These are phyloP conservation scores for Euthynnus affinis DNA, from an alignment of 2,797 vertebrate species.

Conservation along the genomic window DNA sequence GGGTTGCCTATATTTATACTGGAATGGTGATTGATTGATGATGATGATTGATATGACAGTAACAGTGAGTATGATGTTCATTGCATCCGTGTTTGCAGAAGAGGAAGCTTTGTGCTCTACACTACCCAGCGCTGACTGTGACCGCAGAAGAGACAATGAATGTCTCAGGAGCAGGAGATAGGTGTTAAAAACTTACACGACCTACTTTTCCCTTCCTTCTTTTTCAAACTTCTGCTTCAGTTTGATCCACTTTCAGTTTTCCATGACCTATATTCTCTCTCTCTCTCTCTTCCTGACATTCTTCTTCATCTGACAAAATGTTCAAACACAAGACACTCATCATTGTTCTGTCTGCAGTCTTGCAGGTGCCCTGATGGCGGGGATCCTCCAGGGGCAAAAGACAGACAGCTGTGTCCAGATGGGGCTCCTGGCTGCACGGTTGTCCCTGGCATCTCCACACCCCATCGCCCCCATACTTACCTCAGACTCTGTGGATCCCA, in stretches of 20 bases:
- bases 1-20: background rate
- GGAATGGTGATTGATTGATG: background rate
- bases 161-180: constrained; percentile 94
- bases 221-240: constrained; percentile 7
- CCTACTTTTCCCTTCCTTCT: constrained; percentile 6
- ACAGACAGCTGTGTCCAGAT: constrained; percentile 88
- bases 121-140: constrained; percentile 88
- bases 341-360: constrained; percentile 80
- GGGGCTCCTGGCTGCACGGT: constrained; percentile 88
- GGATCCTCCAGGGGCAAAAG: constrained; percentile 84
- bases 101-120: constrained; percentile 84
- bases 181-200: constrained; percentile 70
- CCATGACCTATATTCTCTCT: constrained; percentile 3
- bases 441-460: constrained; percentile 86
- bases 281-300: background rate
- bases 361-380: constrained; percentile 89
- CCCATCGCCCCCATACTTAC: constrained; percentile 85
- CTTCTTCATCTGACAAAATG: too few species aligned
- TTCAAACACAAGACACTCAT: constrained; percentile 3
- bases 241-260: constrained; percentile 6
- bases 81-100: constrained; percentile 72
- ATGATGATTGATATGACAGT: background rate
- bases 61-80: constrained; percentile 20
- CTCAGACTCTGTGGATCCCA: constrained; percentile 77
- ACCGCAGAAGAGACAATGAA: constrained; percentile 86